Base-by-base conservation (phyloP, 2,113 vertebrate species). In the Dromaius novaehollandiae region DNA sequence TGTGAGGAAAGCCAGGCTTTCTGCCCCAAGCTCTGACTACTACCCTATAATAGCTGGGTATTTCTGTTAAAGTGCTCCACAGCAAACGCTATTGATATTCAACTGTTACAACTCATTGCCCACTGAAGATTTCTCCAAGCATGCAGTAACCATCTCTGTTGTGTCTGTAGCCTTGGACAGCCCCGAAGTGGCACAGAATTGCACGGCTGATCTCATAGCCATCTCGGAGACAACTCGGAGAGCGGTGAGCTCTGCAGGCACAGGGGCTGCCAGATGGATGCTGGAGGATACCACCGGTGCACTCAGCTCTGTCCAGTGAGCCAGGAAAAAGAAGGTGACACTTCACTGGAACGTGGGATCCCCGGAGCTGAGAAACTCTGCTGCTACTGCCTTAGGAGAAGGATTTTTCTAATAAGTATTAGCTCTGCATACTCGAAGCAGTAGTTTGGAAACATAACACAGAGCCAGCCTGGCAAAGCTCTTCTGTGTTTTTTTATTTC, bases 71-170 rank as follows among this genome's bases (percentile, higher is more conserved):
- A 48, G 36, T 28, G 36, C 60, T 93, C 1, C 0, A 65, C 64
- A 66, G 65, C 69, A 71, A 58, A 19, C 7, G 0, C 25, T 80
- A 38, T 11, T 94, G 53, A 1, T 55, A 25, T 7, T 40, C 61
- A 68, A 38, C 53, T 77, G 51, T 56, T 61, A 28, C 0, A 2
- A 42, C 28, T 81, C 9, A 0, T 44, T 0, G 0, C 34, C 9
- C 5, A 1, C 55, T 91, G 34, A 38, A 77, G 60, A 24, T 36
- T 80, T 73, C 56, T 75, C 55, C 88, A 58, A 75, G 38, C 0
- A 0, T 8, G 22, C 4, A 48, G 38, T 55, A 34, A 25, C 10
- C 34, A 30, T 50, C 63, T 17, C 38, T 8, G 5, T 25, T 0
- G 3, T 55, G 64, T 30, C 13, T 0, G 0, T 3, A 32, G 69